Evolutionary conservation across 2,888 invertebrate species (phyloP).

Genomic region (Ceriagrion tenellum): DNA sequence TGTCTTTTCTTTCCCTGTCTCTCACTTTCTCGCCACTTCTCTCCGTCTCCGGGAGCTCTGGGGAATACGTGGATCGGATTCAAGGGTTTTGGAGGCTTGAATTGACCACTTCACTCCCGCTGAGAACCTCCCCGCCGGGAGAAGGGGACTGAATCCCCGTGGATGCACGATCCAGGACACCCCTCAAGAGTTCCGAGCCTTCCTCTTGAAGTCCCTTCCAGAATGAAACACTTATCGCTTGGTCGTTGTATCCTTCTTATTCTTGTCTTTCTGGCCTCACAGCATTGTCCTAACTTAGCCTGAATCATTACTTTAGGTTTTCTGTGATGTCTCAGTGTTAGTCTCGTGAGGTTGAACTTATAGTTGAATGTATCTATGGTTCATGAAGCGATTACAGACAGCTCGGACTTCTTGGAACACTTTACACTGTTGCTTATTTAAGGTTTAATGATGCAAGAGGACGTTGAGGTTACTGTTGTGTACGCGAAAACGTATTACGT

Average conservation of each 20-base stretch:
- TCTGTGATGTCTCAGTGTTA: too few species aligned
- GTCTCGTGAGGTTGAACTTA: too few species aligned
- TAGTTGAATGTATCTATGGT: too few species aligned
- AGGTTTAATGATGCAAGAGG: too few species aligned
- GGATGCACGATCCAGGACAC: background rate
- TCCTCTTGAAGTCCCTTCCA: background rate
- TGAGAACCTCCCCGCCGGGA: background rate
- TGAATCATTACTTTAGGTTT: background rate
- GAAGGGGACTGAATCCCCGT: background rate
- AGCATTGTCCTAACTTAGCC: background rate
- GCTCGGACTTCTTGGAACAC: too few species aligned
- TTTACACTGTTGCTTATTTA: too few species aligned
- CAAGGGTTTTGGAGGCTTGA: background rate
- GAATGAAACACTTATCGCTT: background rate
- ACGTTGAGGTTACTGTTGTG: too few species aligned
- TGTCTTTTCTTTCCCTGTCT: too few species aligned
- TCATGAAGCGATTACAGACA: too few species aligned
- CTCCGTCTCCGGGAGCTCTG: background rate
- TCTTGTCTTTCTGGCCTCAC: background rate
- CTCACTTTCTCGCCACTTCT: background rate
- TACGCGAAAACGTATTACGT: too few species aligned
- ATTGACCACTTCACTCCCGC: conserved; percentile 25
- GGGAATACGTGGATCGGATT: background rate
- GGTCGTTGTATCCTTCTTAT: background rate
- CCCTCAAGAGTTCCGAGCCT: background rate